phyloP scores from a whole-genome alignment of 2,888 invertebrate species.

The Caenorhabditis becei region DNA sequence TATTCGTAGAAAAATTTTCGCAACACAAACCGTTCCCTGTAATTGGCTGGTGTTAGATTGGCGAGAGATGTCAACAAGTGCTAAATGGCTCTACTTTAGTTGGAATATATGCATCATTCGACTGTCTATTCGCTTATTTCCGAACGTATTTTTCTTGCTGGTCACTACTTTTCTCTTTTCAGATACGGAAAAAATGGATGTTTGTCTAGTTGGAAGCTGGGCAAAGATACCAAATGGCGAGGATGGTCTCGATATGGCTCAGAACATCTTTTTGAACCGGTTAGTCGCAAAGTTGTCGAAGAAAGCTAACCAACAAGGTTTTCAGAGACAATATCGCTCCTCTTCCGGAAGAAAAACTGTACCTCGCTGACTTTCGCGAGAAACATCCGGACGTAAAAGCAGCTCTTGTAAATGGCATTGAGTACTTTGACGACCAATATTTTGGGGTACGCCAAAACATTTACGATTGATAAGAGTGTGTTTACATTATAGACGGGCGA shows the following conservation, averaged over 20 bases:
- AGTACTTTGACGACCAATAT: constrained; percentile 68
- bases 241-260: constrained; percentile 60
- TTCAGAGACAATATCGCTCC: constrained; percentile 54
- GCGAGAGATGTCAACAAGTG: constrained; percentile 13
- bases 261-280: constrained; percentile 59
- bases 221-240: constrained; percentile 60
- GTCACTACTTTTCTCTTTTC: constrained; percentile 1
- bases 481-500: constrained; percentile 63
- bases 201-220: constrained; percentile 62
- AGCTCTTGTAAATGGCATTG: constrained; percentile 66
- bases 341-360: constrained; percentile 48
- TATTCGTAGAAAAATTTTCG: background rate
- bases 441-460: constrained; percentile 59
- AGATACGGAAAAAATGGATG: constrained; percentile 52
- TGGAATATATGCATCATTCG: background rate
- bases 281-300: background rate
- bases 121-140: background rate
- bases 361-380: constrained; percentile 57
- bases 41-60: constrained; percentile 38
- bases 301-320: background rate
- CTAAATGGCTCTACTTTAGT: constrained; percentile 26
- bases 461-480: background rate
- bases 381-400: constrained; percentile 66
- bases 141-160: background rate
- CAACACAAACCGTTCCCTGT: background rate